Conservation (phyloP, 1,140 invertebrate species). For the Holotrichia oblita region DNA sequence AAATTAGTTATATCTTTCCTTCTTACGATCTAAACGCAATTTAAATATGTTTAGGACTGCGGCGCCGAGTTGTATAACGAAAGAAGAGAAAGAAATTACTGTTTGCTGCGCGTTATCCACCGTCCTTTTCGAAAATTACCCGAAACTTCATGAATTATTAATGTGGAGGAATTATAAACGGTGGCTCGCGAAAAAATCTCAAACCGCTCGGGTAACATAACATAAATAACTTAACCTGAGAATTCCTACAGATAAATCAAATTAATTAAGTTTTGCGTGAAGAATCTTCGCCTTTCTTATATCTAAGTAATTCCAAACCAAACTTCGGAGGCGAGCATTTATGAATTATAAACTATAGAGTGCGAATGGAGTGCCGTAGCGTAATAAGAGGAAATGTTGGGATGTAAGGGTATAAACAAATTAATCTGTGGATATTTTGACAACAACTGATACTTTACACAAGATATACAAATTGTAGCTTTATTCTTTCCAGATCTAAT, state of each 20-base stretch:
- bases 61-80: too few species aligned
- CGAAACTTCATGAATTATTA: not conserved
- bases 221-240: constrained; percentile 17
- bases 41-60: too few species aligned
- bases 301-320: not conserved
- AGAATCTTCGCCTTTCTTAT: not conserved
- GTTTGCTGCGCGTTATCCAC: too few species aligned
- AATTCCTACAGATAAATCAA: constrained; percentile 17
- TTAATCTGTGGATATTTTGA: not conserved
- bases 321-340: not conserved
- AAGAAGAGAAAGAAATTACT: too few species aligned
- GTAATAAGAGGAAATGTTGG: not conserved
- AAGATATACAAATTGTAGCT: too few species aligned
- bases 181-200: not conserved
- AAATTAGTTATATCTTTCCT: too few species aligned
- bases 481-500: too few species aligned
- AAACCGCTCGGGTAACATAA: constrained; percentile 4
- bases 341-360: not conserved
- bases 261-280: not conserved
- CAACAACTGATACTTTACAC: not conserved
- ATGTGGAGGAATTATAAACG: not conserved
- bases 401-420: not conserved
- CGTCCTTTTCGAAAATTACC: not conserved
- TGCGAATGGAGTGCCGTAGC: not conserved
- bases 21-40: too few species aligned